Evolutionary conservation across 2,888 invertebrate genomes (phyloP).

Genomic region (Athripsodes cinereus): DNA sequence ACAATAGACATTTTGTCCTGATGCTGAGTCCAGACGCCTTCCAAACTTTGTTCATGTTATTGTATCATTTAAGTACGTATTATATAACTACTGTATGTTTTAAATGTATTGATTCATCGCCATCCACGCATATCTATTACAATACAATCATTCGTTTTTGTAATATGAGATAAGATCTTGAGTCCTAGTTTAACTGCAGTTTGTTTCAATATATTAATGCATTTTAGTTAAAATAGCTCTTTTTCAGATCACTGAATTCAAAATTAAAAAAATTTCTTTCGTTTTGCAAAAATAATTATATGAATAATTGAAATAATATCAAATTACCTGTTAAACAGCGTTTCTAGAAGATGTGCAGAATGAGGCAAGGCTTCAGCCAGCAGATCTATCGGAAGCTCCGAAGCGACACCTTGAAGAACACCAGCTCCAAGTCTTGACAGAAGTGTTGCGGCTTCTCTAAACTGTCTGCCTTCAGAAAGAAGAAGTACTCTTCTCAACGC

Average conservation of each 20-base stretch:
- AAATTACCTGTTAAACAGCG: constrained; percentile 64
- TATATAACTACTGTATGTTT: no score
- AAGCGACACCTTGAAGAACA: constrained; percentile 68
- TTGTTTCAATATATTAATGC: no score
- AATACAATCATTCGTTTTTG: no score
- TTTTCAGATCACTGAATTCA: not conserved
- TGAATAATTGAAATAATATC: constrained; percentile 27
- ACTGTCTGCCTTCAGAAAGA: constrained; percentile 82
- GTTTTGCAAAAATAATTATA: not conserved
- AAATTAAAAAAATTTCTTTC: not conserved
- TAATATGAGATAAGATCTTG: no score
- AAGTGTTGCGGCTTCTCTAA: constrained; percentile 83
- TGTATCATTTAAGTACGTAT: no score
- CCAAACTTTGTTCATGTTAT: no score
- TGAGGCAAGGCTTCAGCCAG: constrained; percentile 86
- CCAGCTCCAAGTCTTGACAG: constrained; percentile 73
- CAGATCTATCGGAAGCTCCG: constrained; percentile 79
- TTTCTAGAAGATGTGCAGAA: constrained; percentile 80
- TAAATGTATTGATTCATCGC: no score
- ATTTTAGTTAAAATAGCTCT: not conserved
- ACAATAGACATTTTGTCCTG: no score
- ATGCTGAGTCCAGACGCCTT: no score
- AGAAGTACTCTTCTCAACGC: constrained; percentile 67
- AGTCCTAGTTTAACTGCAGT: no score
- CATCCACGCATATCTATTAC: no score